A percentile compares a stretch with the other conserved stretches of the same genome.
These are phyloP conservation scores for Solenopsis fugax DNA, from an alignment of 1,140 invertebrate genomes.

Conservation along the genomic window DNA sequence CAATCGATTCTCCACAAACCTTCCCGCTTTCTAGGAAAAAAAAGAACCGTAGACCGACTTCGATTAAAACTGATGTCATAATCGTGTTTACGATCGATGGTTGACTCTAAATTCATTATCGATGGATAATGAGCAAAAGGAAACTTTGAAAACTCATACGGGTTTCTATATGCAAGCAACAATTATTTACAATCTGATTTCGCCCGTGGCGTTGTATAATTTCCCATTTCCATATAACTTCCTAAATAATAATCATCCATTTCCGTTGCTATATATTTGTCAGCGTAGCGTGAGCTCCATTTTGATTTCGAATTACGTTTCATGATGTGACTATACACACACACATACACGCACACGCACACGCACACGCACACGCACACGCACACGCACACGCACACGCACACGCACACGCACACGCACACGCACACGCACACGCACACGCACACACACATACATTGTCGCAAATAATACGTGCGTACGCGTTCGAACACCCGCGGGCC, in stretches of 20 bases:
- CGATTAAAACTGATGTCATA: background rate
- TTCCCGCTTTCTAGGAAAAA: background rate
- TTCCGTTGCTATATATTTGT: background rate
- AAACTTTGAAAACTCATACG: background rate
- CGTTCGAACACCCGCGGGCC: background rate
- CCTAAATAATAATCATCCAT: constrained; percentile 42
- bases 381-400: no score
- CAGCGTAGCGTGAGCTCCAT: background rate
- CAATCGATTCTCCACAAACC: background rate
- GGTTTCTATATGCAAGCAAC: background rate
- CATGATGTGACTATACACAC: constrained; percentile 9
- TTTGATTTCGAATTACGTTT: constrained; percentile 46
- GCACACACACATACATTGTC: no score
- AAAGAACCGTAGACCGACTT: no score
- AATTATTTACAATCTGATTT: constrained; percentile 47
- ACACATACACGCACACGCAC: no score
- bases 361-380: no score
- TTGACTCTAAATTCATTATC: background rate
- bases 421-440: no score
- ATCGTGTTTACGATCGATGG: background rate
- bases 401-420: no score
- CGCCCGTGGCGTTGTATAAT: constrained; percentile 4
- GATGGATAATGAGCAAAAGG: background rate
- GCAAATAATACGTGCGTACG: no score
- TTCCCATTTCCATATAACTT: constrained; percentile 46